Evolutionary conservation across 2,888 invertebrate genomes (phyloP), one percentile per base, ranked within the genome.

Genomic region (Aleiodes alternator): DNA sequence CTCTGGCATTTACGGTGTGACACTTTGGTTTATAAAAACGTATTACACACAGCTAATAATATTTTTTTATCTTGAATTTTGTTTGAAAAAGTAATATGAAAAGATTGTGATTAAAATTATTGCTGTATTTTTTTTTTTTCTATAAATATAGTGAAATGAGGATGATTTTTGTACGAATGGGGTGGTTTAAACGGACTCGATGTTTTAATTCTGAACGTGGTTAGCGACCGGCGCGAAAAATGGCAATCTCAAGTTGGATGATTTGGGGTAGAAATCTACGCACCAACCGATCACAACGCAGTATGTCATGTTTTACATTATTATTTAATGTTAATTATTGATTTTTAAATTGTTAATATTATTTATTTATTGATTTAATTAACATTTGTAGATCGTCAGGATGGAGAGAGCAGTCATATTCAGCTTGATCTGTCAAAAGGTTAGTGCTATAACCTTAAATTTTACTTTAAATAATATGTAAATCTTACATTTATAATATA

Each of bases 331-430:
- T 11, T 11, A 12, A 87, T 86, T 82, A 84, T 82, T 82, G 71
- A 73, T 50, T 34, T 55, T 34, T 55, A 48, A 75, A 61, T 23
- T 71, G 73, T 76, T 73, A 75, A 55, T 72, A 72, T 72, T 74
- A 70, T 34, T 68, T 31, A 50, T 73, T 57, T 69, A 53, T 79
- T 78, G 76, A 6, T 79, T 79, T 66, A 12, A 59, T 7, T 66
- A 56, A 23, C 59, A 43, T 79, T 79, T 78, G 68, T 83, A 90
- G 90, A 85, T 82, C 88, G 88, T 73, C 87, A 86, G 64, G 88
- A 90, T 85, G 91, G 90, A 85, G 94, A 94, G 89, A 94, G 94
- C 90, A 92, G 92, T 87, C 93, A 87, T 82, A 89, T 92, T 77
- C 90, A 91, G 83, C 87, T 92, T 80, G 91, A 92, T 87, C 87